Evolutionary conservation across 2,888 invertebrate species (phyloP), one percentile per base, ranked within the genome.

Genomic region (Xylota sylvarum): DNA sequence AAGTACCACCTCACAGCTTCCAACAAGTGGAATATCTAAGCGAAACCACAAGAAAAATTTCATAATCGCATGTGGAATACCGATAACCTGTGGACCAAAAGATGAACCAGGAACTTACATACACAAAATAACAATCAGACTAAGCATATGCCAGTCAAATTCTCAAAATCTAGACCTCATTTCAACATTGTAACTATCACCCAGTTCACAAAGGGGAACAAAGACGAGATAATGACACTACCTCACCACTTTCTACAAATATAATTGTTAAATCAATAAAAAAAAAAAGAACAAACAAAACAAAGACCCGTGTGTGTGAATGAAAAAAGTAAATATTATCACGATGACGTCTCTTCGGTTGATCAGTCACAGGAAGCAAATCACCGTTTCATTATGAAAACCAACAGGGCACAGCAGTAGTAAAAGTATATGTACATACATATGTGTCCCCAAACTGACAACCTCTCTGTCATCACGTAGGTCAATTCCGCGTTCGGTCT

Each of bases 401-500:
- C 6, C 4, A 12, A 43, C 14, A 43, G n/a, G 35, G 2, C 14
- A 43, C 12, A 0, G 2, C 4, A n/a, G 4, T 9, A 1, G 4
- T n/a, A 10, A 4, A 50, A 23, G 50, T 50, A 1, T 46, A 17
- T 7, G 17, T 10, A 48, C 5, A 35, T 7, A 19, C 27, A 65
- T 23, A 23, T 58, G 35, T 9, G 5, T 10, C 17, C 30, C 30
- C 35, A 32, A 30, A 27, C 35, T 17, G 17, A 19, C 50, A 46
- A 30, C 52, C 19, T 52, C 17, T 48, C n/a, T 30, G 30, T 19
- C 19, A 27, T 40, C 48, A 73, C 50, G 64, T 64, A 55, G 50
- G 73, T 74, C 14, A 64, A 64, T 17, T 43, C 52, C 52, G 55
- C 43, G 62, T 62, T 73, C 50, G 60, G 48, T 48, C 7, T 48